Conservation (phyloP, 2,113 vertebrate species). For the Desmodus rotundus region DNA sequence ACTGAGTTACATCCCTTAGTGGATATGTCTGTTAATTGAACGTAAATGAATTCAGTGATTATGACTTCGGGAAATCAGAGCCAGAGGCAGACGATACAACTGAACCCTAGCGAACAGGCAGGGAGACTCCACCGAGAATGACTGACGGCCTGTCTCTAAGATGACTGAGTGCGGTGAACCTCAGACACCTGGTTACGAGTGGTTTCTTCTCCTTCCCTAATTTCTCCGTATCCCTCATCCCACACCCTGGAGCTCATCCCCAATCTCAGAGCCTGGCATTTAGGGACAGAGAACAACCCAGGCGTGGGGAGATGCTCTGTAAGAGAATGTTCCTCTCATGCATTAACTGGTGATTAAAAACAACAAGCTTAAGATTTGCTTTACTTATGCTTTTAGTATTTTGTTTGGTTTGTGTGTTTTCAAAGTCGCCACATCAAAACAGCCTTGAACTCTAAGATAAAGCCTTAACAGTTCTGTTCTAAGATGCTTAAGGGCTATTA, state of each 20-base stretch:
- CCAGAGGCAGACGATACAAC: neutral
- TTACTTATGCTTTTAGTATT: neutral
- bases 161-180: neutral
- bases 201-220: neutral
- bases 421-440: neutral
- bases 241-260: neutral
- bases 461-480: neutral
- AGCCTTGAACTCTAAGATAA: neutral
- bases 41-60: neutral
- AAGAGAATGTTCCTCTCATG: neutral
- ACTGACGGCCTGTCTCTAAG: neutral
- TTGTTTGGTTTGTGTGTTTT: neutral
- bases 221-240: neutral
- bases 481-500: neutral
- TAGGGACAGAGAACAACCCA: neutral
- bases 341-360: neutral
- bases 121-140: neutral
- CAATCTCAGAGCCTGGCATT: neutral
- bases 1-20: neutral
- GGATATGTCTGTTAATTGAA: neutral
- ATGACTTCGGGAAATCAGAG: neutral
- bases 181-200: accelerated
- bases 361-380: neutral
- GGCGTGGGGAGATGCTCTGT: neutral
- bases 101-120: neutral